Base-by-base conservation (phyloP, 2,888 invertebrate species). In the Pycnomerus fuliginosus region DNA sequence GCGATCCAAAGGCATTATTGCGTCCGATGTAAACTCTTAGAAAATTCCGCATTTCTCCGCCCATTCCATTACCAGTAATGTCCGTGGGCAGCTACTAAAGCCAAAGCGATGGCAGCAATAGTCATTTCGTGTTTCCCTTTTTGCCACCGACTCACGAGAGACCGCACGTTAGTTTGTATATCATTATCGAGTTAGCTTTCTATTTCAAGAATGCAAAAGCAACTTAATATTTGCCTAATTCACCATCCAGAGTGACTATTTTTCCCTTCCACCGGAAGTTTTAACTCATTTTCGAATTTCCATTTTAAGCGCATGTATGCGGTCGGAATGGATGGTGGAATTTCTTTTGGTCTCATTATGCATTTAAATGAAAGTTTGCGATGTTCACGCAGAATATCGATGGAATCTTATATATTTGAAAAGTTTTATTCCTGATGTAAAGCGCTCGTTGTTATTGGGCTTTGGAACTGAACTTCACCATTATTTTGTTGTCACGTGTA, bases 1-100 rank as follows among this genome's bases (percentile, higher is more conserved):
- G n/a, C n/a, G n/a, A n/a, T n/a, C n/a, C n/a, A n/a, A n/a, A n/a
- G n/a, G n/a, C n/a, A n/a, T n/a, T n/a, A n/a, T n/a, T n/a, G n/a
- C n/a, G n/a, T n/a, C n/a, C n/a, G n/a, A n/a, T n/a, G n/a, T n/a
- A n/a, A n/a, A n/a, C n/a, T n/a, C n/a, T n/a, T n/a, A n/a, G n/a
- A n/a, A 20, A 20, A 20, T 7, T 49, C 49, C 48, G 51, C 48
- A 48, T 52, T 44, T 44, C 38, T 40, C 37, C 12, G 43, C 48
- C 45, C 38, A 40, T 48, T 44, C 47, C 45, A 45, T 45, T 48
- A 45, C 48, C 37, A 45, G 38, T 52, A 48, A 52, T 46, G 46
- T 44, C 40, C 35, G 51, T 25, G 51, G 48, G 29, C 24, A 38
- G 42, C 45, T 27, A 38, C 33, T 48, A 46, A 52, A 40, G 23